These are phyloP conservation scores for Eptesicus fuscus DNA, from an alignment of 2,113 vertebrate species.

Conservation along the genomic window DNA sequence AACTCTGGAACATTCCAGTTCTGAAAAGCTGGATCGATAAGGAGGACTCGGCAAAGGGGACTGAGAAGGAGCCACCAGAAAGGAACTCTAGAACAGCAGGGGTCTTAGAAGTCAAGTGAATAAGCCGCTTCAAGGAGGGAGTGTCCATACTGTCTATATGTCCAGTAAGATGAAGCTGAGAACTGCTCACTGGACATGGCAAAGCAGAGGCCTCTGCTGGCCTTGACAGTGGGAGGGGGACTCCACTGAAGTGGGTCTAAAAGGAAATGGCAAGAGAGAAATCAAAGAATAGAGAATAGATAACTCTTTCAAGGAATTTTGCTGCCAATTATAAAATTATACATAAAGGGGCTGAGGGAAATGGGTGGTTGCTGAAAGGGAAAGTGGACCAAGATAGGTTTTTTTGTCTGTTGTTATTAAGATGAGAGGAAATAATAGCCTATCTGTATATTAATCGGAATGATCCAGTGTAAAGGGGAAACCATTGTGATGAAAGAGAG, in stretches of 20 bases:
- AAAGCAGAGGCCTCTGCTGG: background rate
- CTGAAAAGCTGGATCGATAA: background rate
- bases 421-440: background rate
- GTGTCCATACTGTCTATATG: background rate
- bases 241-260: background rate
- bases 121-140: background rate
- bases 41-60: background rate
- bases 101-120: background rate
- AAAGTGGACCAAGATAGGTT: background rate
- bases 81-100: background rate
- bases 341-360: background rate
- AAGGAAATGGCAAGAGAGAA: background rate
- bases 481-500: background rate
- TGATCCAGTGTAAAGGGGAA: background rate
- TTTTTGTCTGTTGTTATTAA: background rate
- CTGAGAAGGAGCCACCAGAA: background rate
- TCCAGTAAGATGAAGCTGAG: background rate
- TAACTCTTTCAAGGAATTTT: background rate
- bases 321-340: background rate
- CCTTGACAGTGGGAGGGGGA: background rate
- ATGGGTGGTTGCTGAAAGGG: background rate
- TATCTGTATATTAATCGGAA: background rate
- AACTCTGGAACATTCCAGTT: background rate
- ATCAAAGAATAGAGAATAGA: background rate
- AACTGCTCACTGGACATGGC: background rate